A percentile compares a stretch with the other conserved stretches of the same genome.
These are phyloP conservation scores for Cylas formicarius DNA, from an alignment of 1,140 invertebrate genomes.

Conservation along the genomic window DNA sequence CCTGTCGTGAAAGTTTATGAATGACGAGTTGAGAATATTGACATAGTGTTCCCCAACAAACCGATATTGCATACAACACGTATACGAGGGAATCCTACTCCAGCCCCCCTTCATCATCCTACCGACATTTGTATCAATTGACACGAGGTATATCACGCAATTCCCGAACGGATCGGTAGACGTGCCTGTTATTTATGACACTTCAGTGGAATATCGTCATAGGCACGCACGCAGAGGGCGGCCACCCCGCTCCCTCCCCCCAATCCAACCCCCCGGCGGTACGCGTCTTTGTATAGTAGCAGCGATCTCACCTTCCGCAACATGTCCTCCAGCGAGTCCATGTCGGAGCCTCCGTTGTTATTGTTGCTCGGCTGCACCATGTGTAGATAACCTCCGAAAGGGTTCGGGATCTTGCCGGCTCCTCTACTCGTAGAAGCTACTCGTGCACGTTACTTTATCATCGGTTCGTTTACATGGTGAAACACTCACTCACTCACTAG, in stretches of 20 bases:
- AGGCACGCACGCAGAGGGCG: no score
- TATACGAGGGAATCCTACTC: no score
- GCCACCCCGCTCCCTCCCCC: no score
- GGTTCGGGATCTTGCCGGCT: constrained; percentile 4
- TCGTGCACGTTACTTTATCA: no score
- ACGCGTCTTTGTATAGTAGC: constrained; percentile 4
- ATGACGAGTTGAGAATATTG: no score
- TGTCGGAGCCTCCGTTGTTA: constrained; percentile 66
- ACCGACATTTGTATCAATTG: constrained; percentile 34
- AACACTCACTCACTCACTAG: no score
- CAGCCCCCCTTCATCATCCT: no score
- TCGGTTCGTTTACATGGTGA: no score
- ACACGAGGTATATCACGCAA: constrained; percentile 33
- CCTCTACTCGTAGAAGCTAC: constrained; percentile 13
- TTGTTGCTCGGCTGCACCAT: constrained; percentile 48
- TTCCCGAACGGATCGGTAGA: constrained; percentile 29
- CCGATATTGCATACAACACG: no score
- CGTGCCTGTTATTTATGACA: constrained; percentile 23
- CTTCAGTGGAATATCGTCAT: constrained; percentile 18
- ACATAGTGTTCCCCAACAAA: no score
- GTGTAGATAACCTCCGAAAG: constrained; percentile 21
- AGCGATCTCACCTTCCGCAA: constrained; percentile 61
- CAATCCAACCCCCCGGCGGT: no score
- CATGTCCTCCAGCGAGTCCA: constrained; percentile 75
- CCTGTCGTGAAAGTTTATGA: no score